These are phyloP conservation scores for Dermochelys coriacea DNA, from an alignment of 2,797 vertebrate genomes.

Conservation along the genomic window DNA sequence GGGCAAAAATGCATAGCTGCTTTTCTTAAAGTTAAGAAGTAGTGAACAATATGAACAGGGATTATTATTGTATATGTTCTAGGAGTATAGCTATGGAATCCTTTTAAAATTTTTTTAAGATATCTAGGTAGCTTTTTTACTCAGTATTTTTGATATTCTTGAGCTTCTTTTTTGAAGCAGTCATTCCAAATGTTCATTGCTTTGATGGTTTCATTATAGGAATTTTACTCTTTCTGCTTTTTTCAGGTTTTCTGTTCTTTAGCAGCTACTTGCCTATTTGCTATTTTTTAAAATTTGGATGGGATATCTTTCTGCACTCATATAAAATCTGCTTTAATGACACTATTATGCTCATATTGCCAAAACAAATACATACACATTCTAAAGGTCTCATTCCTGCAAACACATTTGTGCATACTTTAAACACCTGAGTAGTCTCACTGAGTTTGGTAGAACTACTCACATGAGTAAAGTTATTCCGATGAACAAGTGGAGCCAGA, in stretches of 20 bases:
- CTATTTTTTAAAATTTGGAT: background rate
- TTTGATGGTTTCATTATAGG: background rate
- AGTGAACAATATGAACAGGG: background rate
- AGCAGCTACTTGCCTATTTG: background rate
- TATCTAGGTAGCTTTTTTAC: background rate
- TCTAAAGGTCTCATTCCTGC: background rate
- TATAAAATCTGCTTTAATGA: background rate
- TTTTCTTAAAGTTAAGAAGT: background rate
- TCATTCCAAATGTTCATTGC: background rate
- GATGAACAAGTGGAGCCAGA: background rate
- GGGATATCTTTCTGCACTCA: background rate
- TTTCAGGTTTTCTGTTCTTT: background rate
- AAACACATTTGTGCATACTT: background rate
- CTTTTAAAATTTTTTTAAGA: background rate
- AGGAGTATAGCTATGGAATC: background rate
- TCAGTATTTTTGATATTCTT: background rate
- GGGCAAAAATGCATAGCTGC: background rate
- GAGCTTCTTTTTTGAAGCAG: background rate
- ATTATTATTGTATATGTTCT: background rate
- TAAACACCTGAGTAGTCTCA: background rate
- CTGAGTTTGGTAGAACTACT: background rate
- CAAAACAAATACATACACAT: background rate
- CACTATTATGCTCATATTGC: background rate
- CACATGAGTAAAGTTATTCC: background rate
- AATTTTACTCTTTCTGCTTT: background rate